These are phyloP conservation scores for Poeciliopsis infans DNA, from an alignment of 2,797 vertebrate species.

Conservation along the genomic window DNA sequence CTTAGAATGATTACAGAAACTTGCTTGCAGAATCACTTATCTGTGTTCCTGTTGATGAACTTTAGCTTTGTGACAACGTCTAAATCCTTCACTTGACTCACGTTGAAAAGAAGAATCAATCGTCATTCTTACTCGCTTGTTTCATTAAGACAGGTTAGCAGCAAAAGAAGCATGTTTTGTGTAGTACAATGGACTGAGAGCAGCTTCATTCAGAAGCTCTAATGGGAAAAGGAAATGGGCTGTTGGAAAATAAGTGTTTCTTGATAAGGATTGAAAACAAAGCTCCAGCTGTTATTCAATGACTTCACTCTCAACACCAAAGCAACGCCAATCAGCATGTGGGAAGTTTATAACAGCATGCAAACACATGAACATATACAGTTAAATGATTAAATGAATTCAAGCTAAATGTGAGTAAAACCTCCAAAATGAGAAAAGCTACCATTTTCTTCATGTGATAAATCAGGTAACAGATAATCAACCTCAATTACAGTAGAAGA, in stretches of 20 bases:
- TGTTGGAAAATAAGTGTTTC: slow-evolving; percentile 30
- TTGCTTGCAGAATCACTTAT: slow-evolving; percentile 14
- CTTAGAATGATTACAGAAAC: slow-evolving; percentile 1
- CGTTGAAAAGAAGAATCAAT: slow-evolving; percentile 51
- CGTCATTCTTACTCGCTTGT: slow-evolving; percentile 25
- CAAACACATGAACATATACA: slow-evolving; percentile 20
- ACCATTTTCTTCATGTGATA: slow-evolving; percentile 22
- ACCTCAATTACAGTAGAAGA: slow-evolving; percentile 22
- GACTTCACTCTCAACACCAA: slow-evolving; percentile 61
- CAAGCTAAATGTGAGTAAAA: slow-evolving; percentile 65
- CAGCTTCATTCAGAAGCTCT: slow-evolving; percentile 35
- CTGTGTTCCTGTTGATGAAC: slow-evolving; percentile 20
- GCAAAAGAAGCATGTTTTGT: slow-evolving; percentile 11
- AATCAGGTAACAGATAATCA: slow-evolving; percentile 28
- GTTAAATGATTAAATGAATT: slow-evolving; percentile 14
- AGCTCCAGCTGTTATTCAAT: slow-evolving; percentile 70
- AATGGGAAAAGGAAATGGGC: slow-evolving; percentile 32
- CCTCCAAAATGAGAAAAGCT: slow-evolving; percentile 32
- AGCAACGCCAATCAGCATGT: slow-evolving; percentile 33
- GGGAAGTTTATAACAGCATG: background rate
- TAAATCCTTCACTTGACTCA: slow-evolving; percentile 45
- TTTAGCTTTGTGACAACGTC: slow-evolving; percentile 15
- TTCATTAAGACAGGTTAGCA: slow-evolving; percentile 35
- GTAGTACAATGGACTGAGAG: slow-evolving; percentile 4
- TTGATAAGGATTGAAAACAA: slow-evolving; percentile 36